phyloP scores from a whole-genome alignment of 2,888 invertebrate species.

The Lochmaea crataegi region DNA sequence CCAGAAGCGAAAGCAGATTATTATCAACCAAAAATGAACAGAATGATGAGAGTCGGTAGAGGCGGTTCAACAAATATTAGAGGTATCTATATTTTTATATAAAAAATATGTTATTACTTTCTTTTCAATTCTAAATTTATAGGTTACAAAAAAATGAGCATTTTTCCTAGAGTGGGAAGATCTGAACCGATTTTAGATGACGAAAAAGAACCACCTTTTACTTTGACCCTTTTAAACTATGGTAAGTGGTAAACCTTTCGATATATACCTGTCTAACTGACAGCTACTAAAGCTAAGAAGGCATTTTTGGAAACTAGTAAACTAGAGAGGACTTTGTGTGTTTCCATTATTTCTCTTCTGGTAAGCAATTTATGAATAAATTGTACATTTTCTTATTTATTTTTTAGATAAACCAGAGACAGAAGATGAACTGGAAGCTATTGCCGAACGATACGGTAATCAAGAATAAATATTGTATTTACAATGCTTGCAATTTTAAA shows the following conservation, averaged over 20 bases:
- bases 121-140: not conserved
- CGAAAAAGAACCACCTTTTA: conserved; percentile 10
- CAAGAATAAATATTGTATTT: not conserved
- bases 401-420: conserved; percentile 1
- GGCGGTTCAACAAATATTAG: not conserved
- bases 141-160: conserved; percentile 19
- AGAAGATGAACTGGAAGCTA: not conserved
- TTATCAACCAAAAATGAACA: conserved; percentile 7
- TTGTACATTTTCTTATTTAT: not conserved
- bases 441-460: not conserved
- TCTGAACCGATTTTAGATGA: not conserved
- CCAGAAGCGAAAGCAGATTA: not conserved
- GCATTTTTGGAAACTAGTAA: no score
- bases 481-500: not conserved
- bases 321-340: no score
- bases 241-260: not conserved
- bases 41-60: conserved; percentile 13
- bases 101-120: not conserved
- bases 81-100: conserved; percentile 1
- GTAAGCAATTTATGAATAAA: no score
- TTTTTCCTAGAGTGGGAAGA: conserved; percentile 29
- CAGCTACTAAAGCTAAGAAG: no score
- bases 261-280: no score
- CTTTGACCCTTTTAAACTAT: conserved; percentile 9
- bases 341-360: no score